phyloP scores from a whole-genome alignment of 2,113 vertebrate species.

The Gadus macrocephalus region DNA sequence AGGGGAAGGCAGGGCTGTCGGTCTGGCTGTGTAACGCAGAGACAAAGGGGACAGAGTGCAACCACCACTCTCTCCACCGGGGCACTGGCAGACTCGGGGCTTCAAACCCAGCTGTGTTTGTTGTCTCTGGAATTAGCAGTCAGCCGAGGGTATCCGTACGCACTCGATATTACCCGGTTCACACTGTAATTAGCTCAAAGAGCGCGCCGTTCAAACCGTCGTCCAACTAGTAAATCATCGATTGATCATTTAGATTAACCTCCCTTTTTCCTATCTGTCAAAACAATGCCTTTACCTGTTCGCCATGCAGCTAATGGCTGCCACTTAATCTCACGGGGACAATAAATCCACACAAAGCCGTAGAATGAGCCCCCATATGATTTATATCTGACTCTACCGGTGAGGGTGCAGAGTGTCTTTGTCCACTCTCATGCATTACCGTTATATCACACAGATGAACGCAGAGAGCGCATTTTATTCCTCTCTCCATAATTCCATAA shows the following conservation, averaged over 20 bases:
- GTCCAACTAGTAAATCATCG: slow-evolving; percentile 50
- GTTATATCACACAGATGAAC: slow-evolving; percentile 11
- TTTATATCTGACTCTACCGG: slow-evolving; percentile 12
- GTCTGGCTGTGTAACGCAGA: slow-evolving; percentile 37
- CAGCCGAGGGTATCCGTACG: slow-evolving; percentile 60
- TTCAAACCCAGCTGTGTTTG: slow-evolving; percentile 73
- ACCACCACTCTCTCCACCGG: slow-evolving; percentile 36
- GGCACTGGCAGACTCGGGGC: slow-evolving; percentile 49
- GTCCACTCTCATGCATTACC: slow-evolving; percentile 1
- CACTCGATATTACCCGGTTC: slow-evolving; percentile 62
- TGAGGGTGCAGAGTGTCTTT: slow-evolving; percentile 12
- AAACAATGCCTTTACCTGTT: slow-evolving; percentile 38
- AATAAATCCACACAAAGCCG: not conserved
- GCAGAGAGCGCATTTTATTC: not conserved
- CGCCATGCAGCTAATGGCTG: not conserved
- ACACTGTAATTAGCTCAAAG: slow-evolving; percentile 60
- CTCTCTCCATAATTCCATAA: slow-evolving; percentile 26
- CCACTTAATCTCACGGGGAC: not conserved
- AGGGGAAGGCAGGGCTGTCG: slow-evolving; percentile 24
- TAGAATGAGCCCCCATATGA: not conserved
- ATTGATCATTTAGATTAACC: slow-evolving; percentile 33
- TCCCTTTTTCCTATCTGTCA: slow-evolving; percentile 38
- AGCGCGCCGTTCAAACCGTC: slow-evolving; percentile 59
- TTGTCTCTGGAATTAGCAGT: slow-evolving; percentile 68
- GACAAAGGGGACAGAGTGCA: slow-evolving; percentile 38